These are phyloP conservation scores for Rhopilema esculentum DNA, from an alignment of 30 jellyfish, hydroid and myxozoan species.

Conservation along the genomic window DNA sequence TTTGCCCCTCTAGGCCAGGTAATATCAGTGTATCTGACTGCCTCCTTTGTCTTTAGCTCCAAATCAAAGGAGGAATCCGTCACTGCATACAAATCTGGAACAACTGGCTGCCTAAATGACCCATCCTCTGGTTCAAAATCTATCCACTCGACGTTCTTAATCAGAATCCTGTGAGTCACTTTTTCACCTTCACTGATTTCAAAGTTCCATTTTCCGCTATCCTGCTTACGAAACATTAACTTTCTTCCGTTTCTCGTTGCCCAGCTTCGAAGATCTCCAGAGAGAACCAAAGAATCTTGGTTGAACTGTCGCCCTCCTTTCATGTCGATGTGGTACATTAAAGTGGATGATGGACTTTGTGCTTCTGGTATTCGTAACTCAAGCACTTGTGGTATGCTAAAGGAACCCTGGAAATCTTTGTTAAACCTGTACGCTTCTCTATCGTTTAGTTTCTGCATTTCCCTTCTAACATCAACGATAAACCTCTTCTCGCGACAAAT, in stretches of 20 bases:
- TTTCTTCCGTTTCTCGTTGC: background rate
- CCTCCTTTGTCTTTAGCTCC: slow-evolving; percentile 1
- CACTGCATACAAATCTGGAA: background rate
- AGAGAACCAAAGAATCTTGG: slow-evolving; percentile 32
- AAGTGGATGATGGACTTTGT: background rate
- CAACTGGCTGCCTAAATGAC: slow-evolving; percentile 19
- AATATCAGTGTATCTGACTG: background rate
- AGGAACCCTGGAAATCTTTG: background rate
- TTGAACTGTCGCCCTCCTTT: slow-evolving; percentile 34
- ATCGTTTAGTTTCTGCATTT: slow-evolving; percentile 27
- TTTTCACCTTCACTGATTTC: slow-evolving; percentile 1
- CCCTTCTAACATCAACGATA: slow-evolving; percentile 20
- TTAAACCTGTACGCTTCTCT: background rate
- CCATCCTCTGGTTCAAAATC: slow-evolving; percentile 42
- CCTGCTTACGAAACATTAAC: background rate
- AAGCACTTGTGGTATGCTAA: slow-evolving; percentile 11
- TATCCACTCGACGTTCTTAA: slow-evolving; percentile 24
- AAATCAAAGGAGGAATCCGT: slow-evolving; percentile 11
- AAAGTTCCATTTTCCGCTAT: slow-evolving; percentile 4
- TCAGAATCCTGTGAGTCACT: background rate
- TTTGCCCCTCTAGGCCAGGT: background rate
- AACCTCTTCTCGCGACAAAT: slow-evolving; percentile 19
- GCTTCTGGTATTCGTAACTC: slow-evolving; percentile 5
- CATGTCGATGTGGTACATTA: slow-evolving; percentile 4
- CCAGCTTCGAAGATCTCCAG: slow-evolving; percentile 29